Evolutionary conservation across 2,113 vertebrate species (phyloP).

Genomic region (Aix galericulata): DNA sequence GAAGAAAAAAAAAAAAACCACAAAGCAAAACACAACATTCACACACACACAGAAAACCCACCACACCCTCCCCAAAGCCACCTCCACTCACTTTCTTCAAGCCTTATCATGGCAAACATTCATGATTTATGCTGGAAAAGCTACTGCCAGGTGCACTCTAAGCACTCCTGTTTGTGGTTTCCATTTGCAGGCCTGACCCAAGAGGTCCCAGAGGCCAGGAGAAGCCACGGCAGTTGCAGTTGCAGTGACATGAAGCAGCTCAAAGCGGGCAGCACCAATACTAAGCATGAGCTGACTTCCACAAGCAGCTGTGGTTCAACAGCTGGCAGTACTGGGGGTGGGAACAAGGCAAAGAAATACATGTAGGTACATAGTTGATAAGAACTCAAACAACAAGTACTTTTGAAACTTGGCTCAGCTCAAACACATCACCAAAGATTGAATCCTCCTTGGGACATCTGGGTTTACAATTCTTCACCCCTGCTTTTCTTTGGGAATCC

Average conservation of each 20-base stretch:
- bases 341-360: neutral
- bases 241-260: neutral
- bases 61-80: neutral
- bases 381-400: neutral
- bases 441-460: neutral
- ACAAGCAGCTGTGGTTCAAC: neutral
- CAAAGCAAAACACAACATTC: too few species aligned
- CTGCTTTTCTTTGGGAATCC: neutral
- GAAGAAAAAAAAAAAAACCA: too few species aligned
- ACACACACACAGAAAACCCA: too few species aligned
- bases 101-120: neutral
- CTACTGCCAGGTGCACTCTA: neutral
- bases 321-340: neutral
- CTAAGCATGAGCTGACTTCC: neutral
- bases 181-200: neutral
- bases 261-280: neutral
- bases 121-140: neutral
- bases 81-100: neutral
- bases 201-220: neutral
- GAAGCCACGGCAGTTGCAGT: neutral
- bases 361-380: accelerated
- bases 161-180: neutral
- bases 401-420: neutral
- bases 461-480: neutral
- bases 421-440: neutral